phyloP scores from a whole-genome alignment of 2,113 vertebrate genomes.

The Spea bombifrons region DNA sequence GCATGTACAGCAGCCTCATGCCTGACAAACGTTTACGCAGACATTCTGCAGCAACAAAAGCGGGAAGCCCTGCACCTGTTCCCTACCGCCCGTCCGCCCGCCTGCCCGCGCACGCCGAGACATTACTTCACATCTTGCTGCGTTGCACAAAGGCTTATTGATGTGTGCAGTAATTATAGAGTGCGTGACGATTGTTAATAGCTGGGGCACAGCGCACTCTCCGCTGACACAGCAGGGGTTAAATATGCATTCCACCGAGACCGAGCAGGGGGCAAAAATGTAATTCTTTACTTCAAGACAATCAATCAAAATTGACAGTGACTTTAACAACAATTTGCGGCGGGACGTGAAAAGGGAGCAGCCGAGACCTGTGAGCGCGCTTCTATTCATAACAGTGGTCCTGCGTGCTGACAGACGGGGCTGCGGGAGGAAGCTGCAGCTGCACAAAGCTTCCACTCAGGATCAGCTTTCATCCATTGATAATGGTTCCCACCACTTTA shows the following conservation, averaged over 20 bases:
- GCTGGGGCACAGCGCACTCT: conserved; percentile 65
- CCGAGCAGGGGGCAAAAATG: conserved; percentile 67
- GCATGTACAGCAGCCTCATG: conserved; percentile 30
- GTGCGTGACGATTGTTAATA: conserved; percentile 62
- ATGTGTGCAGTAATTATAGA: conserved; percentile 79
- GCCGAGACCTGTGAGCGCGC: conserved; percentile 63
- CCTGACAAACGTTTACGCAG: conserved; percentile 30
- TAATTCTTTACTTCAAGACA: conserved; percentile 77
- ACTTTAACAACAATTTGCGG: conserved; percentile 75
- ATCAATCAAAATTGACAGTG: conserved; percentile 86
- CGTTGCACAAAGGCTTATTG: conserved; percentile 49
- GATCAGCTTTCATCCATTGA: too few species aligned
- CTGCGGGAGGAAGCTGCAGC: not conserved
- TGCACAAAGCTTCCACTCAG: not conserved
- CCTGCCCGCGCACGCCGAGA: not conserved
- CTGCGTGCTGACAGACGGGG: conserved; percentile 5
- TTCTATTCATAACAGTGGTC: conserved; percentile 38
- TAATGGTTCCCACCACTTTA: too few species aligned
- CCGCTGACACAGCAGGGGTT: conserved; percentile 70
- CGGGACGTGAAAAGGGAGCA: conserved; percentile 75
- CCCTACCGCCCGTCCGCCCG: not conserved
- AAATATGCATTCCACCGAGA: conserved; percentile 66
- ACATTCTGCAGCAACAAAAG: conserved; percentile 26
- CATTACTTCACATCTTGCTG: conserved; percentile 48
- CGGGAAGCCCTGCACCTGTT: conserved; percentile 17